Percentiles rank a stretch among this genome's conserved stretches.
Evolutionary conservation across 30 jellyfish, hydroid and myxozoan genomes (phyloP).

Genomic region (Catostylus mosaicus): DNA sequence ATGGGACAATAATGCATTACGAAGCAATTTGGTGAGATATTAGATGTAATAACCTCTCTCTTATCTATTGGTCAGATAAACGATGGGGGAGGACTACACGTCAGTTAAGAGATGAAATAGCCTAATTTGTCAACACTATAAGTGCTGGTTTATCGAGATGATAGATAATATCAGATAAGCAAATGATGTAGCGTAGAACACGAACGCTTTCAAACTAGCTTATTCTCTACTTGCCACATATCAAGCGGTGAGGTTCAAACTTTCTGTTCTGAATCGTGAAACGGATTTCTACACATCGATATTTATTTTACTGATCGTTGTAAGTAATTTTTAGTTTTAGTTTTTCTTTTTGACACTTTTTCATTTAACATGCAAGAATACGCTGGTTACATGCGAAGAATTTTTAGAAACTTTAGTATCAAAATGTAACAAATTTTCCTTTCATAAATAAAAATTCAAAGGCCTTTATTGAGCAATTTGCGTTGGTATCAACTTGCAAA

Average conservation of each 20-base stretch:
- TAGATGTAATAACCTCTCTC: background rate
- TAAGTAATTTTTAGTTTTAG: no score
- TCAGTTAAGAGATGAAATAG: constrained; percentile 28
- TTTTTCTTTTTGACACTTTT: no score
- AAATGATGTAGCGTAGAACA: constrained; percentile 28
- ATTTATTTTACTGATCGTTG: no score
- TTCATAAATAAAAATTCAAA: no score
- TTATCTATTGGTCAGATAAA: constrained; percentile 11
- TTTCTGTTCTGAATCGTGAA: no score
- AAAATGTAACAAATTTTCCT: no score
- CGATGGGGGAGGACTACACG: constrained; percentile 44
- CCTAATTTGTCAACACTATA: constrained; percentile 47
- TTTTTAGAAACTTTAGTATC: no score
- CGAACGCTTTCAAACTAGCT: constrained; percentile 34
- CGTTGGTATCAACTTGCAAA: no score
- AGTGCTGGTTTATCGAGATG: constrained; percentile 45
- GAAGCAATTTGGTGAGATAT: background rate
- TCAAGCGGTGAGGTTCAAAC: background rate
- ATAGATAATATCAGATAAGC: constrained; percentile 52
- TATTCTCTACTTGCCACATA: constrained; percentile 1
- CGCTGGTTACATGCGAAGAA: no score
- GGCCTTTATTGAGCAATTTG: no score
- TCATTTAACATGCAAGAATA: no score
- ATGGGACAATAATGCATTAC: constrained; percentile 2
- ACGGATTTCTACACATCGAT: no score